A percentile compares a stretch with the other conserved stretches of the same genome.
Conservation (phyloP, 1,140 invertebrate species). For the Asbolus verrucosus region DNA sequence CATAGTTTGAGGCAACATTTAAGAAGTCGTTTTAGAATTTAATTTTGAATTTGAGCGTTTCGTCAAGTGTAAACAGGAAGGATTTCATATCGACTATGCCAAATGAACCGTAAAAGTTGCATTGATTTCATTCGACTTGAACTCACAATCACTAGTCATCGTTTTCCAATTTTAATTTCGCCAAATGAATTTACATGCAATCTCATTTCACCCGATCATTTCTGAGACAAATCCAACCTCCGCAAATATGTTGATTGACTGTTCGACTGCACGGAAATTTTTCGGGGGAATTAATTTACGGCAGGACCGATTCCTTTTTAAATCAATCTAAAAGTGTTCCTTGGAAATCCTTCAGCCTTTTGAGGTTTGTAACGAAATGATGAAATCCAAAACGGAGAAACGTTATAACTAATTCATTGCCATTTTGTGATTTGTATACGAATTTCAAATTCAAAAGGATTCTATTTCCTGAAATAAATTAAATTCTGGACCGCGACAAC, state of each 20-base stretch:
- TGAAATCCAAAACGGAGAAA: constrained; percentile 25
- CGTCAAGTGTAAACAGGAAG: constrained; percentile 53
- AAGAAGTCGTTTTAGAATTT: constrained; percentile 49
- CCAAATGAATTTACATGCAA: constrained; percentile 53
- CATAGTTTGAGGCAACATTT: constrained; percentile 35
- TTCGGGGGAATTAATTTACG: constrained; percentile 17
- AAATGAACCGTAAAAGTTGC: constrained; percentile 55
- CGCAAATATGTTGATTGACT: constrained; percentile 29
- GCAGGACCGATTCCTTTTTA: background rate
- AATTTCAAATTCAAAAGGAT: constrained; percentile 48
- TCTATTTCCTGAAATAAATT: constrained; percentile 50
- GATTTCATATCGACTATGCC: constrained; percentile 49
- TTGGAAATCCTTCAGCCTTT: constrained; percentile 14
- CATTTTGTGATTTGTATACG: constrained; percentile 46
- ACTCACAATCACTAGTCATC: constrained; percentile 50
- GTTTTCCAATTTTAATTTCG: constrained; percentile 53
- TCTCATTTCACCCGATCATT: constrained; percentile 46
- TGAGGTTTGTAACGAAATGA: constrained; percentile 12
- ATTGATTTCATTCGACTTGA: constrained; percentile 47
- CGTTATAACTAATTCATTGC: constrained; percentile 45
- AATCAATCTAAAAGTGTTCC: constrained; percentile 3
- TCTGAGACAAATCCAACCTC: constrained; percentile 6
- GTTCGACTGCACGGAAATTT: background rate
- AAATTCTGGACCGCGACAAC: constrained; percentile 42
- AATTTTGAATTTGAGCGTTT: constrained; percentile 51